Conservation (phyloP, 2,113 vertebrate species). For the Rattus rattus region DNA sequence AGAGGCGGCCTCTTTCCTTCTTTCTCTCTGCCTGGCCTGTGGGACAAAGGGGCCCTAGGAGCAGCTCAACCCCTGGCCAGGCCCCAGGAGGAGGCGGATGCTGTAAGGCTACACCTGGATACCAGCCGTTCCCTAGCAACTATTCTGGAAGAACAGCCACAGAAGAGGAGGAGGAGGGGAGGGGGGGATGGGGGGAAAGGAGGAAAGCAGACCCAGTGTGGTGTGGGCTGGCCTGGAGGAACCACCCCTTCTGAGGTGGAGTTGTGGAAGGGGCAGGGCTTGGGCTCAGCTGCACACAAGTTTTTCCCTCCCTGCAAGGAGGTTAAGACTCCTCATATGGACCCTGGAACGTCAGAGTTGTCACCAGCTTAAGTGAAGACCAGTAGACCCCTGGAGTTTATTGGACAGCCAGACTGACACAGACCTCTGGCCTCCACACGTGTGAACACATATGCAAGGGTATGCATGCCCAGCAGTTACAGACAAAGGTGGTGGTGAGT, state of each 20-base stretch:
- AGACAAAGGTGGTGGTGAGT: not conserved
- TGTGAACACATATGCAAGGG: not conserved
- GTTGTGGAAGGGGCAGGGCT: not conserved
- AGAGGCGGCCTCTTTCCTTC: not conserved
- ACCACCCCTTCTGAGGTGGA: not conserved
- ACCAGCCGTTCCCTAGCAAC: not conserved
- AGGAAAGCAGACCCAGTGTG: not conserved
- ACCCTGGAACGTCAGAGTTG: not conserved
- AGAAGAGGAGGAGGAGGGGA: not conserved
- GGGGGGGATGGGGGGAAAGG: not conserved
- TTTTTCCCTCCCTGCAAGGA: not conserved
- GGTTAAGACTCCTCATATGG: not conserved
- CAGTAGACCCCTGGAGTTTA: not conserved
- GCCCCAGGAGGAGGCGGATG: not conserved
- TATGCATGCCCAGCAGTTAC: not conserved
- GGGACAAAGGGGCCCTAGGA: not conserved
- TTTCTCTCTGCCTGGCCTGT: not conserved
- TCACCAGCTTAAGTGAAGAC: not conserved
- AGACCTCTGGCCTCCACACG: not conserved
- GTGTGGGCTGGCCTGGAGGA: not conserved
- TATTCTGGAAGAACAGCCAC: not conserved
- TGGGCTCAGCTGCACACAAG: not conserved
- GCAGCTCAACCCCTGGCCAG: not conserved
- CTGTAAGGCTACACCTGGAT: not conserved
- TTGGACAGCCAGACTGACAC: not conserved